Evolutionary conservation across 2,797 vertebrate species (phyloP), one percentile per base, ranked within the genome.

Genomic region (Cynopterus sphinx): DNA sequence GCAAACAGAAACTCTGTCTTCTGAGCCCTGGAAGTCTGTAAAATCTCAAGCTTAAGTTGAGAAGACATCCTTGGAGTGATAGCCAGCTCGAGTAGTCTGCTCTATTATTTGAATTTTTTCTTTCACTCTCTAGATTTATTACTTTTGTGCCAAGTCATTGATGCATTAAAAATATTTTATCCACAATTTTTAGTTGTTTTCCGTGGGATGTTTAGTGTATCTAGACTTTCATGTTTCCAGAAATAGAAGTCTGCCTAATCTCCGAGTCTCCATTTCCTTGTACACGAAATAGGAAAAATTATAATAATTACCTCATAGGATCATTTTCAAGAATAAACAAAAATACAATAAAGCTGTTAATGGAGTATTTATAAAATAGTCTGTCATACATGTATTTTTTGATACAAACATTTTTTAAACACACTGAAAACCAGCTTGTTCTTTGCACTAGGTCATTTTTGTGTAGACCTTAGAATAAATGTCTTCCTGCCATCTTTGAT

Each of bases 371-470:
- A 61, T 73, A 88, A 88, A 77, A 71, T 33, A 81, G 55, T 77
- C 53, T 36, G 41, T 73, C n/a, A 77, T 55, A 26, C 19, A 41
- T 51, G 39, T 15, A 11, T 39, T 16, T 2, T 10, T 43, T 53
- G 15, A 49, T 33, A 28, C 33, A 2, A 16, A 26, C 6, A 24
- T 11, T 2, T 10, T 43, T 75, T 28, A 36, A 71, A 65, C 31
- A 91, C 15, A 31, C 15, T 17, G 10, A 5, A 85, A 75, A n/a
- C 13, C 28, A 59, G 24, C 22, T 70, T 46, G 7, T 46, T 63
- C n/a, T 86, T 79, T 88, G 2, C 8, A 61, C 51, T 55, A 78
- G 67, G 31, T 88, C n/a, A 91, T 74, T 89, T 95, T 85, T 93
- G 10, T 70, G 15, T 61, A 71, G 41, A 43, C 28, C 24, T 81